Evolutionary conservation across 2,888 invertebrate genomes (phyloP).

Genomic region (Agrilus mali): DNA sequence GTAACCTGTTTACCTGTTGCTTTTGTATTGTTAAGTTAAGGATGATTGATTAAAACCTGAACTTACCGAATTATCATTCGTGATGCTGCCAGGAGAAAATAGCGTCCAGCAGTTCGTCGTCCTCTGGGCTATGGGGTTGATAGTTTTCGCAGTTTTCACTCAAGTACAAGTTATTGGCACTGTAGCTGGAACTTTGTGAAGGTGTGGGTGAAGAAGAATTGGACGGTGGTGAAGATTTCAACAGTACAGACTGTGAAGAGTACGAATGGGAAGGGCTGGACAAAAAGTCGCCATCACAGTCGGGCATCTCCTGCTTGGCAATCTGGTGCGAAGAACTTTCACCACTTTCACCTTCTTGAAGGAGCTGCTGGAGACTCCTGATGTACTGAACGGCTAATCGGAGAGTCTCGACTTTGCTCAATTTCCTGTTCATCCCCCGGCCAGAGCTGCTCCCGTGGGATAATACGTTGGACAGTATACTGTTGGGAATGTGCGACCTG

Average conservation of each 20-base stretch:
- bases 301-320: too few relatives aligned
- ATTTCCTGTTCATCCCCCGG: slow-evolving; percentile 58
- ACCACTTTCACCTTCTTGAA: slow-evolving; percentile 45
- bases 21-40: too few relatives aligned
- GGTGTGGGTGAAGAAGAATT: slow-evolving; percentile 8
- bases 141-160: slow-evolving; percentile 51
- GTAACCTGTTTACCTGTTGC: too few relatives aligned
- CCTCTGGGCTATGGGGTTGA: slow-evolving; percentile 68
- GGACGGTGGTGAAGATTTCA: not conserved
- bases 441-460: slow-evolving; percentile 35
- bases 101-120: slow-evolving; percentile 69
- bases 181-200: slow-evolving; percentile 1
- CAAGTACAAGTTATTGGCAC: slow-evolving; percentile 15
- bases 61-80: too few relatives aligned
- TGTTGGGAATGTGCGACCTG: slow-evolving; percentile 74
- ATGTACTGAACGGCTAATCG: slow-evolving; percentile 88
- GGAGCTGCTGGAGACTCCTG: slow-evolving; percentile 60
- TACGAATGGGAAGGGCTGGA: slow-evolving; percentile 56
- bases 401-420: slow-evolving; percentile 80
- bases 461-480: slow-evolving; percentile 58
- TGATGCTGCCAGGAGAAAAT: slow-evolving; percentile 66
- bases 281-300: slow-evolving; percentile 18
- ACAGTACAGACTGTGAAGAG: slow-evolving; percentile 31
- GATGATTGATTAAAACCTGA: too few relatives aligned
- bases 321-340: slow-evolving; percentile 25